Conservation (phyloP, 2,888 invertebrate genomes). For the Conomelus anceps region DNA sequence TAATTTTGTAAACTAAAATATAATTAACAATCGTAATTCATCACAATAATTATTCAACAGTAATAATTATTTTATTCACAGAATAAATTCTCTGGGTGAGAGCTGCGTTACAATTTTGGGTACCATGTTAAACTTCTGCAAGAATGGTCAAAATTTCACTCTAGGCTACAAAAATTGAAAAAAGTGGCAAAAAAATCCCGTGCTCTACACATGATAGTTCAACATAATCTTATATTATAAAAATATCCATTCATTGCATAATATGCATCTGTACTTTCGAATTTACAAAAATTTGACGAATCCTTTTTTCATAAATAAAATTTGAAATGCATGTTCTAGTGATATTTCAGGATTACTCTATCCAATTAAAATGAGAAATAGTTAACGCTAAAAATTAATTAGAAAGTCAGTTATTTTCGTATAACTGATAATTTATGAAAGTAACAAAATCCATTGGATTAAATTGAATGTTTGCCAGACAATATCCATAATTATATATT, state of each 20-base stretch:
- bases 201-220: background rate
- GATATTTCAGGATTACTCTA: too few species aligned
- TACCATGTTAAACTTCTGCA: too few species aligned
- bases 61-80: background rate
- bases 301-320: too few species aligned
- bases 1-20: background rate
- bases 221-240: background rate
- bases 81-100: background rate
- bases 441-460: background rate
- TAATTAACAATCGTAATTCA: background rate
- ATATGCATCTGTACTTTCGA: background rate
- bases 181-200: background rate
- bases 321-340: too few species aligned
- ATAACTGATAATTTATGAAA: background rate
- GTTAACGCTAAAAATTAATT: background rate
- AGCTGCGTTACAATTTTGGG: background rate
- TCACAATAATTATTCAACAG: background rate
- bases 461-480: background rate
- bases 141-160: background rate
- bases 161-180: too few species aligned
- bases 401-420: too few species aligned
- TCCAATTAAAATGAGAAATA: background rate
- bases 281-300: too few species aligned
- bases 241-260: background rate
- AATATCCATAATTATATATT: background rate